These are phyloP conservation scores for Lampropteryx suffumata DNA, from an alignment of 2,888 invertebrate species.

Conservation along the genomic window DNA sequence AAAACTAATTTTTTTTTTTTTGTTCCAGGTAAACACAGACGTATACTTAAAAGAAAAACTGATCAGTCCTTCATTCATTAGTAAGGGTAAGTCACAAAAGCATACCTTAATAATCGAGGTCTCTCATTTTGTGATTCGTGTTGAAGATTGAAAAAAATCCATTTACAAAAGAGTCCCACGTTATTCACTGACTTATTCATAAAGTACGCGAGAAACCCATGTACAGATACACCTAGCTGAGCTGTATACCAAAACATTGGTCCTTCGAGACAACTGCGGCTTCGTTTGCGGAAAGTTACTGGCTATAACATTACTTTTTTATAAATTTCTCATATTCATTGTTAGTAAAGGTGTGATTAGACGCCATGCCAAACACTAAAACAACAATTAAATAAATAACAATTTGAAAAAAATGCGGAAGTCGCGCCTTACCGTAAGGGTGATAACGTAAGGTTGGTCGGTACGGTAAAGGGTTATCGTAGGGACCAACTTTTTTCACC, in stretches of 20 bases:
- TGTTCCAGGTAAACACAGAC: conserved; percentile 59
- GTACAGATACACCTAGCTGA: conserved; percentile 38
- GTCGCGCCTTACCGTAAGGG: no score
- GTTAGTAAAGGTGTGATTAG: no score
- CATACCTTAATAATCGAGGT: conserved; percentile 29
- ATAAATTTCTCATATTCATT: no score
- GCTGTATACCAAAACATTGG: background rate
- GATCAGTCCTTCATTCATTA: background rate
- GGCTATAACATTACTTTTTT: no score
- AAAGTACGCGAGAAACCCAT: conserved; percentile 51
- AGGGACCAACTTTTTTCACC: no score
- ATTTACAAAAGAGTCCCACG: conserved; percentile 52
- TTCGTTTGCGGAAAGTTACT: no score
- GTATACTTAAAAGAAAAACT: conserved; percentile 8
- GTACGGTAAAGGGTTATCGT: no score
- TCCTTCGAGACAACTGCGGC: no score
- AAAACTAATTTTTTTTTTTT: conserved; percentile 32
- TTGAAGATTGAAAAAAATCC: conserved; percentile 41
- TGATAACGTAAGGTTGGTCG: no score
- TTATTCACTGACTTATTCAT: conserved; percentile 61
- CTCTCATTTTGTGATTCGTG: conserved; percentile 40
- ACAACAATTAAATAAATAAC: no score
- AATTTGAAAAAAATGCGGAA: no score
- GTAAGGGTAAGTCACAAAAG: conserved; percentile 50
- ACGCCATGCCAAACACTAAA: no score